Percentiles rank a stretch among this genome's conserved stretches.
phyloP scores from a whole-genome alignment of 2,113 vertebrate genomes.

The Strix aluco region DNA sequence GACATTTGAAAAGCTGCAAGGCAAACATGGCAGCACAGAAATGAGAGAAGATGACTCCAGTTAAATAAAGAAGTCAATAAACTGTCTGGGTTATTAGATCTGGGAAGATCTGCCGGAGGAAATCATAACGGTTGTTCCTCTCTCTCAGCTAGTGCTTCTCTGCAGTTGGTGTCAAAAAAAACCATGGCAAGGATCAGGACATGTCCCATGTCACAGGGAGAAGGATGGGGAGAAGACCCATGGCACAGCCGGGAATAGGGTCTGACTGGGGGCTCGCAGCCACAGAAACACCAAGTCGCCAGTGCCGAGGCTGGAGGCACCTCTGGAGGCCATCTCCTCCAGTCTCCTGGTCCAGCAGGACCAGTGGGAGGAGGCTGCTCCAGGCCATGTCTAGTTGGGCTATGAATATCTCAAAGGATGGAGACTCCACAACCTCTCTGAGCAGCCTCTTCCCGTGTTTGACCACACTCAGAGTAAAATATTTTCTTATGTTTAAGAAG shows the following conservation, averaged over 20 bases:
- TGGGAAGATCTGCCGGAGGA: neutral
- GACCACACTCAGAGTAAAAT: neutral
- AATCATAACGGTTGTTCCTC: neutral
- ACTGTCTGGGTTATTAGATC: neutral
- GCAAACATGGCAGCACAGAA: neutral
- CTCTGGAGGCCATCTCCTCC: neutral
- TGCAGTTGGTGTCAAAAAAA: neutral
- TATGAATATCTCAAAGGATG: neutral
- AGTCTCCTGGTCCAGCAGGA: neutral
- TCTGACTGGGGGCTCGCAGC: neutral
- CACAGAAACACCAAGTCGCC: fast-evolving
- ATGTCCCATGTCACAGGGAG: fast-evolving
- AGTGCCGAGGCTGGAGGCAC: neutral
- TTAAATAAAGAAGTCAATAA: neutral
- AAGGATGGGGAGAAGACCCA: neutral
- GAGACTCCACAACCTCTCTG: neutral
- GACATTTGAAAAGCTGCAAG: neutral
- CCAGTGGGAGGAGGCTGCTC: neutral
- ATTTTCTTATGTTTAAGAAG: neutral
- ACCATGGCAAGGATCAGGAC: neutral
- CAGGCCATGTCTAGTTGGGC: neutral
- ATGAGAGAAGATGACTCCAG: neutral
- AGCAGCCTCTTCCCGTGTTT: neutral
- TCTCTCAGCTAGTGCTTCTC: neutral
- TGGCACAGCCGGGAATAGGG: fast-evolving